Evolutionary conservation across 2,113 vertebrate genomes (phyloP).

Genomic region (Brachypteracias leptosomus): DNA sequence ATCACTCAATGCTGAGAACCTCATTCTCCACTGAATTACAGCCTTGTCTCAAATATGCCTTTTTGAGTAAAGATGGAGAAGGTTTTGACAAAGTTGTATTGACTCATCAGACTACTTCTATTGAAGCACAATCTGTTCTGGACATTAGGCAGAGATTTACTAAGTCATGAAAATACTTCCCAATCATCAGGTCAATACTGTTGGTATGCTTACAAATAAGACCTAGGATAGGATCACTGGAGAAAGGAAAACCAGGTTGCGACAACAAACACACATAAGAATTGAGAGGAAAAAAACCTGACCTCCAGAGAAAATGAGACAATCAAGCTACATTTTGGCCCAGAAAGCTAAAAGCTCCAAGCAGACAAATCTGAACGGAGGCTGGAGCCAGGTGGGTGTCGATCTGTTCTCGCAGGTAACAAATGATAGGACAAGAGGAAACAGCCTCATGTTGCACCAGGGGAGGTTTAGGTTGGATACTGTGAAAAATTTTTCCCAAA

Average conservation of each 20-base stretch:
- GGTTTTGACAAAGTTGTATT: constrained; percentile 1
- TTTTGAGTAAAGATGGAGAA: neutral
- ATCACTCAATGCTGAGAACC: neutral
- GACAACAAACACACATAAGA: neutral
- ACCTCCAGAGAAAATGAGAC: neutral
- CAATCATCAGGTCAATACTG: neutral
- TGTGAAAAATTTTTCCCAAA: neutral
- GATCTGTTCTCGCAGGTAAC: neutral
- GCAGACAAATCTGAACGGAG: neutral
- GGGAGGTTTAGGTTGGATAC: neutral
- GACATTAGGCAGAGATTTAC: neutral
- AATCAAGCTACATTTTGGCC: neutral
- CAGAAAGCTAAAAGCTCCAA: neutral
- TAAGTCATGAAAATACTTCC: neutral
- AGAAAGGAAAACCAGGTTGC: neutral
- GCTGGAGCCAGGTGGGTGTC: rapidly evolving
- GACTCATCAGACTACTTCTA: neutral
- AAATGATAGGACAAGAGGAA: neutral
- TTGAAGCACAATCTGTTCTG: neutral
- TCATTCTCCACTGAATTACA: neutral
- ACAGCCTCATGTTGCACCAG: neutral
- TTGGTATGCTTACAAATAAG: neutral
- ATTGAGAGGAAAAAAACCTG: neutral
- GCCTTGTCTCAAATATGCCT: neutral
- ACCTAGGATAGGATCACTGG: neutral